phyloP scores from a whole-genome alignment of 92 coral and sea anemone species.

The Parazoanthus swiftii region DNA sequence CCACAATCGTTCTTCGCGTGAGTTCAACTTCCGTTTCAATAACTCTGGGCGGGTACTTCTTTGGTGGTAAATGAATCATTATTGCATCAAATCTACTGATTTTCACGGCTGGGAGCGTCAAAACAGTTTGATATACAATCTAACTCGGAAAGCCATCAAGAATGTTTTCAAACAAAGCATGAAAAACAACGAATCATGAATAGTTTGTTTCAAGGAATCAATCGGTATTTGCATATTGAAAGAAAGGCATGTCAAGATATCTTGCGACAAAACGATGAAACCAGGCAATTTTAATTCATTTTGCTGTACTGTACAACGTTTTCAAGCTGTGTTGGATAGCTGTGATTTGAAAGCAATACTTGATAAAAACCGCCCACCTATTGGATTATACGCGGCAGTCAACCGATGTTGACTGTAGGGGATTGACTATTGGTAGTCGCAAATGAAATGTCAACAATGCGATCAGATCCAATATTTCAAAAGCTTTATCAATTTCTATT shows the following conservation, averaged over 20 bases:
- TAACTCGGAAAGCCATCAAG: background rate
- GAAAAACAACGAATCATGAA: background rate
- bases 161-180: background rate
- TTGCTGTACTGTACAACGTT: background rate
- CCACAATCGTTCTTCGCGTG: too few relatives aligned
- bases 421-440: background rate
- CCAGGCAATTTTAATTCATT: background rate
- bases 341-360: slow-evolving; percentile 11
- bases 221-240: slow-evolving; percentile 15
- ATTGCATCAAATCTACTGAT: slow-evolving; percentile 5
- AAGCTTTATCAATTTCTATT: background rate
- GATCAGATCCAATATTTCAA: background rate
- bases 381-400: background rate
- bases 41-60: background rate
- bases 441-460: background rate
- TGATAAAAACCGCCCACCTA: slow-evolving; percentile 2
- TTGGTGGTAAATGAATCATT: background rate
- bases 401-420: background rate
- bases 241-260: background rate
- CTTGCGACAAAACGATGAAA: background rate
- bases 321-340: slow-evolving; percentile 2
- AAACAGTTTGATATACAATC: background rate
- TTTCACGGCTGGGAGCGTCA: background rate
- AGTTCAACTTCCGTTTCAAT: background rate
- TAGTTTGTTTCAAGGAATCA: background rate